Evolutionary conservation across 2,113 vertebrate genomes (phyloP), one percentile per base, ranked within the genome.

Genomic region (Colinus virginianus): DNA sequence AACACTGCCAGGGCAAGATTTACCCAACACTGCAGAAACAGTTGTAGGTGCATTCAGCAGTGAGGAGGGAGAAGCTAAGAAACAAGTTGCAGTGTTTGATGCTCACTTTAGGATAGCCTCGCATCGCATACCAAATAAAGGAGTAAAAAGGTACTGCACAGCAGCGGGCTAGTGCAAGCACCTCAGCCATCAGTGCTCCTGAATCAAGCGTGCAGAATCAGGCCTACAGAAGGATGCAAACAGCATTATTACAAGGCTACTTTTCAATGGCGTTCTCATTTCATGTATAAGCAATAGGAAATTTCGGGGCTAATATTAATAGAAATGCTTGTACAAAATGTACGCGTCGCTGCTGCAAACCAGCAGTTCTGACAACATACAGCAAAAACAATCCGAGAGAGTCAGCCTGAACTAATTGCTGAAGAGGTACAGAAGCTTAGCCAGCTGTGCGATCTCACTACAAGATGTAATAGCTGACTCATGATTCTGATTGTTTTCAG

Each of bases 361-460:
- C 69, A 87, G 84, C 66, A 68, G 77, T 84, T 93, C 32, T 53
- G 34, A 76, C 45, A 55, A 90, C 62, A 67, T 7, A 70, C 5
- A 84, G 70, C 64, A 87, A 85, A 90, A 83, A 36, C 72, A 86
- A 94, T n/a, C 66, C 70, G 21, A 78, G 64, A 43, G 32, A 84
- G 56, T 32, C 82, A 77, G 79, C 69, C 68, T 75, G 46, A 88
- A 48, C 46, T 68, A 88, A 86, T 38, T 93, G 93, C 89, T 76
- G 23, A 26, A 77, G 63, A 26, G 70, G 66, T 76, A 53, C 17
- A 90, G 82, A 82, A 91, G 77, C 82, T 79, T 59, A 89, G 67
- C 84, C 94, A 95, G 96, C 96, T 96, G 90, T 77, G 82, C 70
- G 34, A 4, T 40, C 87, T 87, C 92, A 77, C 90, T 62, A 58